A percentile compares a stretch with the other conserved stretches of the same genome.
These are phyloP conservation scores for Tanypteryx hageni DNA, from an alignment of 2,888 invertebrate species.

Conservation along the genomic window DNA sequence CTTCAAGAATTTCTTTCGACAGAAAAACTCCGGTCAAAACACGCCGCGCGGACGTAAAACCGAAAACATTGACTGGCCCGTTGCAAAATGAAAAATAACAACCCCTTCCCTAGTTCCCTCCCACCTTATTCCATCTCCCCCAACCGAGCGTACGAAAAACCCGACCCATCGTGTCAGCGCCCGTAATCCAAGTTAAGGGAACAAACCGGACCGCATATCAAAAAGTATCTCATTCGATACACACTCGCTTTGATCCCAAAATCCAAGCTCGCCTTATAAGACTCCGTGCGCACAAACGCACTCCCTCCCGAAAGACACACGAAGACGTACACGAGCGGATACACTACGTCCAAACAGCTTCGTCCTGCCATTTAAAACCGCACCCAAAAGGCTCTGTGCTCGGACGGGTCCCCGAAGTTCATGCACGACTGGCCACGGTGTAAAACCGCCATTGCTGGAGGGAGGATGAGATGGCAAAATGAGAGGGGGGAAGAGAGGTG, in stretches of 20 bases:
- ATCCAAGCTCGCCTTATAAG: background rate
- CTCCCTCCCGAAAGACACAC: background rate
- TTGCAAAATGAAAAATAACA: too few species aligned
- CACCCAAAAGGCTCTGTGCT: slow-evolving; percentile 29
- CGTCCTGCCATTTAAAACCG: background rate
- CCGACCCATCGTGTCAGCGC: background rate
- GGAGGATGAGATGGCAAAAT: slow-evolving; percentile 35
- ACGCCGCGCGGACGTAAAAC: background rate
- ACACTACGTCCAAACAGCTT: background rate
- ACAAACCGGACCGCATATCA: background rate
- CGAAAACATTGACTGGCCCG: too few species aligned
- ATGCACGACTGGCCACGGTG: slow-evolving; percentile 49
- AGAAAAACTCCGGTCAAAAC: background rate
- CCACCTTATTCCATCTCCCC: background rate
- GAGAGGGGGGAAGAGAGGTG: background rate
- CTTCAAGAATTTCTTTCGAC: background rate
- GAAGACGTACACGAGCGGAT: background rate
- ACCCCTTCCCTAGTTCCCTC: background rate
- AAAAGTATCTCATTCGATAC: background rate
- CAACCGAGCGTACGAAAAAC: background rate
- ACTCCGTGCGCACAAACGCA: background rate
- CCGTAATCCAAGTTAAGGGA: background rate
- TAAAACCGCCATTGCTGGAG: background rate
- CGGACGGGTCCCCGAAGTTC: slow-evolving; percentile 32
- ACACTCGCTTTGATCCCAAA: background rate